These are phyloP conservation scores for Hydroisotoma schaefferi DNA, from an alignment of 2,888 invertebrate genomes.

Conservation along the genomic window DNA sequence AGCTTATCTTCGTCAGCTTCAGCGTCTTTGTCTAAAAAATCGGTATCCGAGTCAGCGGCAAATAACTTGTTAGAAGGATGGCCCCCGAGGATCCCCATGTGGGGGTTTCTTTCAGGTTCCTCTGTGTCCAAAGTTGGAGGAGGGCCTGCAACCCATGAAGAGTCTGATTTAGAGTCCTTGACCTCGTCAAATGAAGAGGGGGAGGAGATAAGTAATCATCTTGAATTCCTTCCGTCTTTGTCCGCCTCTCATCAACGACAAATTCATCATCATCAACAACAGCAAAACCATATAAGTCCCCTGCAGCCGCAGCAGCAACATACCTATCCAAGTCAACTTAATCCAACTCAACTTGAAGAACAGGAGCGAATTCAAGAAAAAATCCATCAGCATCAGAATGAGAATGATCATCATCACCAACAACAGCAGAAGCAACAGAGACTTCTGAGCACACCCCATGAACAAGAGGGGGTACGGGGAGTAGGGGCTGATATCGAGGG, in stretches of 20 bases:
- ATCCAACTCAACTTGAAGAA: no score
- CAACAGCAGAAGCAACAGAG: background rate
- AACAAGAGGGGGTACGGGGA: no score
- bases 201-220: background rate
- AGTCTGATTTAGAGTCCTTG: background rate
- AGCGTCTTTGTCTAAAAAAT: no score
- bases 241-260: background rate
- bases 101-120: slow-evolving; percentile 40
- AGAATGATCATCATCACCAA: background rate
- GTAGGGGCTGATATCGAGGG: background rate
- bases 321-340: background rate
- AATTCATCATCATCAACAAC: background rate
- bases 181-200: no score
- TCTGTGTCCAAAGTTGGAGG: slow-evolving; percentile 36
- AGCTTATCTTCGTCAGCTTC: no score
- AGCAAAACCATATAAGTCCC: background rate
- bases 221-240: background rate
- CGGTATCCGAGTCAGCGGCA: no score
- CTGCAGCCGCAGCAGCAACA: no score
- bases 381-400: background rate
- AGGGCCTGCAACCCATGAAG: slow-evolving; percentile 22
- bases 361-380: background rate
- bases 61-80: no score
- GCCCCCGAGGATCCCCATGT: slow-evolving; percentile 32
- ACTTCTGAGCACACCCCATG: background rate